Conservation (phyloP, 2,113 vertebrate genomes). For the Bambusicola thoracicus region DNA sequence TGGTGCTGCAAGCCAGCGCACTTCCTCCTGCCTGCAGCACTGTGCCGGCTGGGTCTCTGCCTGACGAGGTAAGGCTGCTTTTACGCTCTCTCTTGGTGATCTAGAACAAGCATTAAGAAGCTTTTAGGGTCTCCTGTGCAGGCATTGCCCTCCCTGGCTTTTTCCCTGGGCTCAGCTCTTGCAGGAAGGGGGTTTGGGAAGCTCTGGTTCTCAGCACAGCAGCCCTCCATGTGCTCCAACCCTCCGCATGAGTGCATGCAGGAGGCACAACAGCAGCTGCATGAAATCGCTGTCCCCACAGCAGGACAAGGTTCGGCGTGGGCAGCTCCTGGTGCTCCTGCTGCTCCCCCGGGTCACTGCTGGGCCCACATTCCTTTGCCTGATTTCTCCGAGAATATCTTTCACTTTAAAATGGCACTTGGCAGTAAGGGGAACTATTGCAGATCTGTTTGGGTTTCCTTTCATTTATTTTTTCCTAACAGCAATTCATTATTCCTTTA, state of each 20-base stretch:
- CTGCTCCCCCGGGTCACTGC: fast-evolving
- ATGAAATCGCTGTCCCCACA: neutral
- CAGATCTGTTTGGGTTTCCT: neutral
- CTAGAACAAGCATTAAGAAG: fast-evolving
- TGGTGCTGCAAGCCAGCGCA: neutral
- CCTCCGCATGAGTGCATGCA: neutral
- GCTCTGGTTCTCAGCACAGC: neutral
- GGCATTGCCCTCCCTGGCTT: neutral
- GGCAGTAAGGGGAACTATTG: neutral
- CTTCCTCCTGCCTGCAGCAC: conserved; percentile 53
- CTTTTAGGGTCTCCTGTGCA: neutral
- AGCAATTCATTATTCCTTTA: too few species aligned
- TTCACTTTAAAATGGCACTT: neutral
- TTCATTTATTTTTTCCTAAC: neutral
- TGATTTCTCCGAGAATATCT: neutral
- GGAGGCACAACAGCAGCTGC: neutral
- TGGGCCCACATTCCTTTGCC: neutral
- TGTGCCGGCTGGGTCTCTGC: neutral
- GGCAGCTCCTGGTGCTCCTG: fast-evolving
- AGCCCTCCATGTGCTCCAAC: neutral
- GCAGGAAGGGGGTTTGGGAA: neutral
- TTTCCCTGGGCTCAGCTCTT: neutral
- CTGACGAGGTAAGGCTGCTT: conserved; percentile 60
- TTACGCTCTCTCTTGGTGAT: neutral
- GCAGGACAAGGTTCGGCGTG: neutral